These are phyloP conservation scores for Yponomeuta plumbellus DNA, from an alignment of 2,888 invertebrate species.

Conservation along the genomic window DNA sequence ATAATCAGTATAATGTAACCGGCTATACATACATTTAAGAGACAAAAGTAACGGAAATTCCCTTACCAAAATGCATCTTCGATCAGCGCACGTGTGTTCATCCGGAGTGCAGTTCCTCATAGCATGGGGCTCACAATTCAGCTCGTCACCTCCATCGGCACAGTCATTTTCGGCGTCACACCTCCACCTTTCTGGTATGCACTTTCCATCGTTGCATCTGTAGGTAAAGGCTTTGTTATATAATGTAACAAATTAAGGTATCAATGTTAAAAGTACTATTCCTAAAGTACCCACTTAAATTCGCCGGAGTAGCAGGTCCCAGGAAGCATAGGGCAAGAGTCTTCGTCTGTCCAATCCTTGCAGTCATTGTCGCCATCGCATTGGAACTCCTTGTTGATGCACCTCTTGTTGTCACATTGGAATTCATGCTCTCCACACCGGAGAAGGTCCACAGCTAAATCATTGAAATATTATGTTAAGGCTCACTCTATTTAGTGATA, in stretches of 20 bases:
- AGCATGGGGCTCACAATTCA: constrained; percentile 79
- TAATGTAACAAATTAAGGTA: not conserved
- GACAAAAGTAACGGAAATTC: not conserved
- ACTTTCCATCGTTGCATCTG: constrained; percentile 86
- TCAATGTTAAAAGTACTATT: not conserved
- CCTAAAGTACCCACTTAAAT: constrained; percentile 75
- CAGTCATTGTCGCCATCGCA: constrained; percentile 93
- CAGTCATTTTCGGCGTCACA: constrained; percentile 90
- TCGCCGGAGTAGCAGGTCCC: constrained; percentile 82
- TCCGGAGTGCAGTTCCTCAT: constrained; percentile 82
- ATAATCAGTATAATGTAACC: not conserved
- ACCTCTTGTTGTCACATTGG: constrained; percentile 83
- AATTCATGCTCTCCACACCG: constrained; percentile 85
- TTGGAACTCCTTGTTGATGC: constrained; percentile 84
- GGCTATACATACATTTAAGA: not conserved
- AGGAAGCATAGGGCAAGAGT: constrained; percentile 81
- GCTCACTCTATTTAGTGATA: too few species aligned
- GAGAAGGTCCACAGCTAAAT: constrained; percentile 63
- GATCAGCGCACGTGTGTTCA: constrained; percentile 84
- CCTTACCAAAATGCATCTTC: constrained; percentile 84
- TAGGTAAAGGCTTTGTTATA: not conserved
- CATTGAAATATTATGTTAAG: not conserved
- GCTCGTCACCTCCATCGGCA: constrained; percentile 86
- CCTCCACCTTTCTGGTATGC: constrained; percentile 85
- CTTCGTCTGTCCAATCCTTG: constrained; percentile 91